Base-by-base conservation (phyloP, 2,797 vertebrate species). In the Echiichthys vipera region DNA sequence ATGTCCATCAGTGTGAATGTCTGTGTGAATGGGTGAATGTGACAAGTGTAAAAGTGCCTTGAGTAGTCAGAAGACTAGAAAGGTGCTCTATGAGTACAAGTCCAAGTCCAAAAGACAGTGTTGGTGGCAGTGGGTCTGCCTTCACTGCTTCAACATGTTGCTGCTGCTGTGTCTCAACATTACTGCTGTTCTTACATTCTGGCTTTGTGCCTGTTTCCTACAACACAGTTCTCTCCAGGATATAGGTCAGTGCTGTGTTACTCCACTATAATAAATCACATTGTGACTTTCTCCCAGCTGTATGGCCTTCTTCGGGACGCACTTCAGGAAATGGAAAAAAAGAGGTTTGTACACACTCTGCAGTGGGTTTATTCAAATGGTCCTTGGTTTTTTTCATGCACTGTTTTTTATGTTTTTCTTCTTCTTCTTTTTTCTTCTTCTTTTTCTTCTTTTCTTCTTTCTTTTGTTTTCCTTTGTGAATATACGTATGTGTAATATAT, bases 191-290 rank as follows among this genome's bases (percentile, higher is more conserved):
- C 53, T 22, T 39, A 7, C 20, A 8, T 30, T 22, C 20, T 59
- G 30, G 30, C 47, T n/a, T 14, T 15, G 22, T 9, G 20, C 42
- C 43, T 42, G 30, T 17, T n/a, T 7, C 51, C 27, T 32, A n/a
- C 47, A 42, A 40, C 25, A 13, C 25, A 11, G 39, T 45, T 36
- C 45, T 58, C 22, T 22, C 14, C 24, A 49, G 47, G 58, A 77
- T 59, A 7, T 61, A 57, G 53, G 57, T 74, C 62, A 74, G 43
- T 74, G 27, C 61, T 70, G 43, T 74, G 27, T 65, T 70, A 65
- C 46, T 69, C 40, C 10, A 37, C 53, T 20, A 4, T 36, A 20
- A 59, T 47, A 54, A 71, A 65, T 70, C 37, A 61, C 53, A 32
- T 10, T 39, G 7, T 37, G 58, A 50, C 15, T 53, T 55, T 71